Conservation (phyloP, 2,113 vertebrate species). For the Danio rerio region DNA sequence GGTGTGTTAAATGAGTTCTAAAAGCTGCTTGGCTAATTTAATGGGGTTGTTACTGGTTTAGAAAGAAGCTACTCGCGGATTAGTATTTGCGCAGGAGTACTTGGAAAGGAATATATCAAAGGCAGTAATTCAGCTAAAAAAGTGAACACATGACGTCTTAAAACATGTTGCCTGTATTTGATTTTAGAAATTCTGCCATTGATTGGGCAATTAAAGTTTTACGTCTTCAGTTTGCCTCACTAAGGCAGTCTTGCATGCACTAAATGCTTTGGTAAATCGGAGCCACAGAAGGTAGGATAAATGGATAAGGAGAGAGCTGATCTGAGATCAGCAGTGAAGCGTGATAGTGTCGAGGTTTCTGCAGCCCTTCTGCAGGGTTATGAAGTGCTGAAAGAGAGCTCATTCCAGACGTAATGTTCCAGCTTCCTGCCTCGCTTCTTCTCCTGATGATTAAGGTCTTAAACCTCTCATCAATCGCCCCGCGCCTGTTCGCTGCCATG, state of each 20-base stretch:
- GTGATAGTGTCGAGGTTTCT: constrained; percentile 25
- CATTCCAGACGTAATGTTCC: constrained; percentile 47
- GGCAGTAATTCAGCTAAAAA: not conserved
- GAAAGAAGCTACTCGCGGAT: not conserved
- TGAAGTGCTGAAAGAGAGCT: constrained; percentile 48
- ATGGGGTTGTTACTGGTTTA: constrained; percentile 26
- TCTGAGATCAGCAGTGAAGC: constrained; percentile 42
- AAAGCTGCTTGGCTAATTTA: constrained; percentile 18
- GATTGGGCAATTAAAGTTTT: constrained; percentile 18
- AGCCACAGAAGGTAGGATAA: constrained; percentile 36
- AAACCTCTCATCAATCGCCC: constrained; percentile 53
- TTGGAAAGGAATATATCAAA: not conserved
- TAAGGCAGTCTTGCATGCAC: constrained; percentile 30
- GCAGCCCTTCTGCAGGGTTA: constrained; percentile 38
- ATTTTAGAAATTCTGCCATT: not conserved
- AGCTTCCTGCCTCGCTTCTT: constrained; percentile 31
- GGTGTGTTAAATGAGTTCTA: constrained; percentile 6
- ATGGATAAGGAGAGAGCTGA: constrained; percentile 40
- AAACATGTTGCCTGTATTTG: not conserved
- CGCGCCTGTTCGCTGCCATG: constrained; percentile 16
- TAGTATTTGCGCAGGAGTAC: no score
- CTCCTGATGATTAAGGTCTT: constrained; percentile 54
- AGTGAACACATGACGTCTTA: not conserved
- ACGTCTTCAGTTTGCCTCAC: not conserved
- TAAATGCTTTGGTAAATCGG: constrained; percentile 35